Base-by-base conservation (phyloP, 2,113 vertebrate genomes). In the Oophaga pumilio region DNA sequence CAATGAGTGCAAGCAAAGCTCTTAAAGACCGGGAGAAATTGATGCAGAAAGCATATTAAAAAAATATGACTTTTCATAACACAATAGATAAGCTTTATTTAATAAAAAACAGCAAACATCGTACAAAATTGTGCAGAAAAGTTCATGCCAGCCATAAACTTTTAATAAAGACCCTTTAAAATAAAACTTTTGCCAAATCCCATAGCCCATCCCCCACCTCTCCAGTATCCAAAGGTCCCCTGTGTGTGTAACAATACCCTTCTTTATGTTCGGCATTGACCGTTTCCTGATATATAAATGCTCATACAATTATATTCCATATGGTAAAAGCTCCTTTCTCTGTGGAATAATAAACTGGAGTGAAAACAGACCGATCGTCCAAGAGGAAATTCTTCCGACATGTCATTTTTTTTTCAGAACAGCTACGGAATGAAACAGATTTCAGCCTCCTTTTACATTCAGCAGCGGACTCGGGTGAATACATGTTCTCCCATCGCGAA, bases 311-410 rank as follows among this genome's bases (percentile, higher is more conserved):
- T 90, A 90, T 49, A 50, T 68, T 89, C 89, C 85, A 88, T 82
- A 89, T 89, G 85, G 89, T 90, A 89, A 73, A 73, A 90, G 17
- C 17, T 87, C 85, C 12, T 77, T 77, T 64, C 90, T 91, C 91
- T 81, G 43, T 59, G 82, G 91, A 90, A 85, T 90, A 85, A 91
- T 91, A 92, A 93, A 92, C 86, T 8, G 69, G 87, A 90, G 82
- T 69, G 85, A 84, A 90, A 91, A 87, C 33, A 90, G 84, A 76
- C 77, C 90, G 43, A 22, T 24, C 3, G 2, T 89, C 88, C 86
- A 90, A 64, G n/a, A 89, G 28, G 89, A 87, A 60, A 91, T 88
- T 89, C 89, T 91, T 85, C 74, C 89, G 79, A 84, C 73, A 62
- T 60, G 84, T 8, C 0, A 78, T 88, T 90, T 91, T 80, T 11